Evolutionary conservation across 2,113 vertebrate species (phyloP).

Genomic region (Microtus richardsoni): DNA sequence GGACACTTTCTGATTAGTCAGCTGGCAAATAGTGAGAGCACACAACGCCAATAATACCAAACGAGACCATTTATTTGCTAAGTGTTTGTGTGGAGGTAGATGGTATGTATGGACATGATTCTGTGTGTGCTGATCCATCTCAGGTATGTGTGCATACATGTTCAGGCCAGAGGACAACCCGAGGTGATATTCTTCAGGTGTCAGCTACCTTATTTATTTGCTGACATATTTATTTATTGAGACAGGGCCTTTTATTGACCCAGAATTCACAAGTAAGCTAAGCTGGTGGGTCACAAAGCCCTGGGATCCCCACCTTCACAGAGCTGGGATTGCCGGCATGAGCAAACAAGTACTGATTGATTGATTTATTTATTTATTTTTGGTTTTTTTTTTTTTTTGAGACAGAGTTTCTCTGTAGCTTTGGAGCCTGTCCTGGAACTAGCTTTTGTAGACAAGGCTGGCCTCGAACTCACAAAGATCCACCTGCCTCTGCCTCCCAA

Average conservation of each 20-base stretch:
- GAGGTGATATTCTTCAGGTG: background rate
- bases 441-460: no score
- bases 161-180: background rate
- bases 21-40: constrained; percentile 17
- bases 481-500: no score
- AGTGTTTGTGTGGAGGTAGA: background rate
- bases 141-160: background rate
- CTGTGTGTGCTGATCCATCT: background rate
- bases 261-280: background rate
- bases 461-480: no score
- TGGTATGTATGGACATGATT: background rate
- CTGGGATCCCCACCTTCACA: background rate
- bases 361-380: background rate
- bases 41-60: background rate
- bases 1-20: background rate
- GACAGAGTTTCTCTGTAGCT: no score
- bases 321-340: background rate
- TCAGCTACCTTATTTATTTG: background rate
- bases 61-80: background rate
- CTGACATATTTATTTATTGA: background rate
- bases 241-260: background rate
- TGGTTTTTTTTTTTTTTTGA: background rate
- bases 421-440: no score
- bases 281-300: background rate
- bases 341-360: background rate